Evolutionary conservation across 2,888 invertebrate genomes (phyloP).

Genomic region (Phortica okadai): DNA sequence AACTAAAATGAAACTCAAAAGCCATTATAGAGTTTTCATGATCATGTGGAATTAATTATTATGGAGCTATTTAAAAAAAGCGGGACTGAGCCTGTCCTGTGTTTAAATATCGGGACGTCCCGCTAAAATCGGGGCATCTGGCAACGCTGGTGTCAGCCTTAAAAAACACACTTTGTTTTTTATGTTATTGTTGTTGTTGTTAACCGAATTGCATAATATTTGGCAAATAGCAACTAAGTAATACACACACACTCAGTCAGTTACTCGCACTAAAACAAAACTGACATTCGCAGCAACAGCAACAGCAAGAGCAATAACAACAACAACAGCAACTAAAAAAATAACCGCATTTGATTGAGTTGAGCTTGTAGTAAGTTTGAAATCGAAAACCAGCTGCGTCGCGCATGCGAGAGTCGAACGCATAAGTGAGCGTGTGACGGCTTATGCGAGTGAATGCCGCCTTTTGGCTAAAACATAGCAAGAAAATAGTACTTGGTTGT

Average conservation of each 20-base stretch:
- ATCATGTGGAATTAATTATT: too few relatives aligned
- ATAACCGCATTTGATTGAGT: constrained; percentile 13
- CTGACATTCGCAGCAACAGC: constrained; percentile 13
- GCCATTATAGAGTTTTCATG: too few relatives aligned
- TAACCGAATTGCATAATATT: constrained; percentile 61
- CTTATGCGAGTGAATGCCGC: not conserved
- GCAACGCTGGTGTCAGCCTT: not conserved
- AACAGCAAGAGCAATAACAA: not conserved
- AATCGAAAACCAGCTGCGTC: constrained; percentile 21
- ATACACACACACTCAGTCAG: not conserved
- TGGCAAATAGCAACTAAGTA: constrained; percentile 48
- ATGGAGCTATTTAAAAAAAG: too few relatives aligned
- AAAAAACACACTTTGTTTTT: constrained; percentile 15
- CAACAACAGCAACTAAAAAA: constrained; percentile 11
- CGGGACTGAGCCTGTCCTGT: too few relatives aligned
- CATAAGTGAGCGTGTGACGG: not conserved
- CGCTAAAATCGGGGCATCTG: too few relatives aligned
- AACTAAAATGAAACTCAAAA: too few relatives aligned
- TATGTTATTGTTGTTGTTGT: constrained; percentile 38
- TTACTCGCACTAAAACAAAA: constrained; percentile 10
- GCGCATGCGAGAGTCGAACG: not conserved
- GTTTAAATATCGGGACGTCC: too few relatives aligned
- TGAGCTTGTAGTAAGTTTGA: constrained; percentile 11
- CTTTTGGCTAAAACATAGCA: constrained; percentile 30
- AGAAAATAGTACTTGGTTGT: not conserved